A percentile compares a stretch with the other conserved stretches of the same genome.
These are phyloP conservation scores for Drosophila koepferae DNA, from an alignment of 2,888 invertebrate species.

Conservation along the genomic window DNA sequence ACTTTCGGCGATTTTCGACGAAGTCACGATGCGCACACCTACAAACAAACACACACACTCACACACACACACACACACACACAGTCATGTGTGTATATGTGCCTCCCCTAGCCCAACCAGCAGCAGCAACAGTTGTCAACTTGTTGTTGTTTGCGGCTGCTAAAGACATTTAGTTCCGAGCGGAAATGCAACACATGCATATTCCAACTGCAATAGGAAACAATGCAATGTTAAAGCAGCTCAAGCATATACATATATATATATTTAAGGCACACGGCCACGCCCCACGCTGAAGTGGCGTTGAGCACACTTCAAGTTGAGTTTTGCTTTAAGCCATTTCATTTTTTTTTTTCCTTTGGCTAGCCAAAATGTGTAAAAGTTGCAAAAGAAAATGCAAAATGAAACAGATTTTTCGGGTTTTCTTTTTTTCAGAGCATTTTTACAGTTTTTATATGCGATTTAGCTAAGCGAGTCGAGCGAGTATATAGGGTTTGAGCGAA, in stretches of 20 bases:
- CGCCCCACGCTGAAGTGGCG: constrained; percentile 36
- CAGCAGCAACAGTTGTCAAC: constrained; percentile 73
- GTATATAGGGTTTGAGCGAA: background rate
- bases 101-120: constrained; percentile 20
- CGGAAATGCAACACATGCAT: constrained; percentile 4
- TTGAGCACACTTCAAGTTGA: constrained; percentile 48
- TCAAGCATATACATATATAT: constrained; percentile 2
- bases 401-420: constrained; percentile 1
- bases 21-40: constrained; percentile 41
- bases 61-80: no score
- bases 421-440: background rate
- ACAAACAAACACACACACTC: background rate
- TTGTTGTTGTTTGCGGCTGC: constrained; percentile 60
- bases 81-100: constrained; percentile 7
- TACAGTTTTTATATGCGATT: background rate
- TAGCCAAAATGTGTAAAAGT: constrained; percentile 3
- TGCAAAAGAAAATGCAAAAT: constrained; percentile 4
- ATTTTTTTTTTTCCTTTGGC: background rate
- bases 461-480: background rate
- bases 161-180: constrained; percentile 27
- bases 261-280: constrained; percentile 20
- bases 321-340: constrained; percentile 30
- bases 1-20: constrained; percentile 76
- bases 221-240: constrained; percentile 30
- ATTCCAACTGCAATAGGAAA: constrained; percentile 1